A percentile compares a stretch with the other conserved stretches of the same genome.
Evolutionary conservation across 2,888 invertebrate genomes (phyloP).

Genomic region (Epirrhoe tristata): DNA sequence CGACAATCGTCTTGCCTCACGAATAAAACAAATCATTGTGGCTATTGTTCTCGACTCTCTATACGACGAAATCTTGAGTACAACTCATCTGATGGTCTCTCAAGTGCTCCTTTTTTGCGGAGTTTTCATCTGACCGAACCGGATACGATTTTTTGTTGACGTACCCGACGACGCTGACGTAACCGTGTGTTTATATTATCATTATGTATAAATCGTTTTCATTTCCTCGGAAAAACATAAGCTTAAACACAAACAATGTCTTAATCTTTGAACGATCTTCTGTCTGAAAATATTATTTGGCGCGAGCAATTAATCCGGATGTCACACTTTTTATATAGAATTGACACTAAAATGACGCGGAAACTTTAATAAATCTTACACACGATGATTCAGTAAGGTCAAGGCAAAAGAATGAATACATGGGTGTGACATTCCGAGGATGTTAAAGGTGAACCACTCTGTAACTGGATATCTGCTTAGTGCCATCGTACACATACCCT

Average conservation of each 20-base stretch:
- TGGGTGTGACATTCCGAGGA: constrained; percentile 53
- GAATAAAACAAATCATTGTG: constrained; percentile 59
- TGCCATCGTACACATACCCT: constrained; percentile 28
- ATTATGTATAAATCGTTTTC: constrained; percentile 58
- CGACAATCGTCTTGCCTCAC: constrained; percentile 53
- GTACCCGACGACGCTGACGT: constrained; percentile 69
- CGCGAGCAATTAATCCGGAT: constrained; percentile 31
- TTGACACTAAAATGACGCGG: constrained; percentile 29
- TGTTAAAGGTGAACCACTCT: constrained; percentile 55
- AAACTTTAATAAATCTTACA: constrained; percentile 31
- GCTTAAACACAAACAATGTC: constrained; percentile 11
- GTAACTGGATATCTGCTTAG: constrained; percentile 29
- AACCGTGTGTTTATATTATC: constrained; percentile 67
- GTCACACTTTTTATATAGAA: constrained; percentile 29
- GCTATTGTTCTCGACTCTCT: constrained; percentile 63
- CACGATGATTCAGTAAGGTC: constrained; percentile 47
- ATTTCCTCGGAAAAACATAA: constrained; percentile 48
- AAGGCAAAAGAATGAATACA: constrained; percentile 47
- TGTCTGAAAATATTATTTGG: constrained; percentile 14
- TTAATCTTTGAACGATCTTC: background rate
- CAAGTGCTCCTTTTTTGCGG: constrained; percentile 58
- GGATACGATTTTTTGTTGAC: constrained; percentile 72
- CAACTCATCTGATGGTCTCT: constrained; percentile 12
- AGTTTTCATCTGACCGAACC: constrained; percentile 67
- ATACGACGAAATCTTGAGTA: constrained; percentile 39